Percentiles rank a stretch among this genome's conserved stretches.
phyloP scores from a whole-genome alignment of 2,888 invertebrate species.

The Sclerodermus sp. region DNA sequence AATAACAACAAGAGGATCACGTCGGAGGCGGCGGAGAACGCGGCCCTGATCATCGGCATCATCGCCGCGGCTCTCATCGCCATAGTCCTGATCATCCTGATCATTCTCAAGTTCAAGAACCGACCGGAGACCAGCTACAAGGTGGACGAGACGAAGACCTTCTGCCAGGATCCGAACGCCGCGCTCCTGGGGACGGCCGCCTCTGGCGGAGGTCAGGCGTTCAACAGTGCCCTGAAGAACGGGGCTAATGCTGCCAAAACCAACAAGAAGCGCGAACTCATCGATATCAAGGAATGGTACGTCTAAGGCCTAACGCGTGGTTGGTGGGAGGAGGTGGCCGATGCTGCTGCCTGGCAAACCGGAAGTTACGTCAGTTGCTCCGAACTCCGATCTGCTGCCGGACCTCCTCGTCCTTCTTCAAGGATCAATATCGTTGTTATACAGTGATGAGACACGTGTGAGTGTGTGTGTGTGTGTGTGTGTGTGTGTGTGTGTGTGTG shows the following conservation, averaged over 20 bases:
- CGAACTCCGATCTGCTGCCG: too few species aligned
- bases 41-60: constrained; percentile 81
- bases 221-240: constrained; percentile 50
- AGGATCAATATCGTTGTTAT: too few species aligned
- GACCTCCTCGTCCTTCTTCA: too few species aligned
- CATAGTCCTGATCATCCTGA: constrained; percentile 84
- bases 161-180: constrained; percentile 78
- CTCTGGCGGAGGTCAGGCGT: constrained; percentile 56
- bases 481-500: too few species aligned
- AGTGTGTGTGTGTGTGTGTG: too few species aligned
- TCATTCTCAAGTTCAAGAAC: constrained; percentile 84
- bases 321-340: too few species aligned
- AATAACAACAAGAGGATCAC: constrained; percentile 61
- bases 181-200: constrained; percentile 67
- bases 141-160: constrained; percentile 81
- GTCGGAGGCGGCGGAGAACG: constrained; percentile 73
- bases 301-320: constrained; percentile 71
- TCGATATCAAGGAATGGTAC: constrained; percentile 96
- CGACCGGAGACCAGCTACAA: constrained; percentile 90
- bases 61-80: constrained; percentile 90
- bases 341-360: too few species aligned
- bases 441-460: too few species aligned
- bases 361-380: too few species aligned
- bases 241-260: constrained; percentile 56
- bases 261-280: constrained; percentile 74